phyloP scores from a whole-genome alignment of 2,797 vertebrate species.

The Sebastolobus alascanus region DNA sequence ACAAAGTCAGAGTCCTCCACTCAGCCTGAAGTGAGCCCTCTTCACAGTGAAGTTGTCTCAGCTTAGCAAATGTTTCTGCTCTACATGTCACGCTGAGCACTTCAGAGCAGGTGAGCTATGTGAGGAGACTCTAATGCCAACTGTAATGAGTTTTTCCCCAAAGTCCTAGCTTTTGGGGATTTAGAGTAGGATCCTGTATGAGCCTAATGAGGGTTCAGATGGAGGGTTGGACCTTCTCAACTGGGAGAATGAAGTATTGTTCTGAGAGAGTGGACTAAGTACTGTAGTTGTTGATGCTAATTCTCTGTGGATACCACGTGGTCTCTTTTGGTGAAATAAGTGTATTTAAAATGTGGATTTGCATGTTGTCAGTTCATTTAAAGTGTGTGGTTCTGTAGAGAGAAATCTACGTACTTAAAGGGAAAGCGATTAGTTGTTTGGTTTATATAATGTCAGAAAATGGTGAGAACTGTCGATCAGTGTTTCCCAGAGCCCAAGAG shows the following conservation, averaged over 20 bases:
- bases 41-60: constrained; percentile 28
- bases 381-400: background rate
- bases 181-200: constrained; percentile 23
- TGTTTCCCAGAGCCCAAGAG: no score
- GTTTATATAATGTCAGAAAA: no score
- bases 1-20: constrained; percentile 24
- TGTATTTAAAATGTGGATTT: background rate
- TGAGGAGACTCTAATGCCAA: constrained; percentile 25
- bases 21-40: constrained; percentile 30
- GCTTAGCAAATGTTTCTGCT: constrained; percentile 30
- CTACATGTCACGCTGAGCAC: constrained; percentile 8
- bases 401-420: background rate
- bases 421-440: background rate
- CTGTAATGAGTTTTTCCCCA: constrained; percentile 27
- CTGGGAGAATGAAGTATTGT: constrained; percentile 53
- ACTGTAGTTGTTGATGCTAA: constrained; percentile 4
- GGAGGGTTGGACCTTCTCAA: constrained; percentile 49
- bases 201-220: constrained; percentile 48
- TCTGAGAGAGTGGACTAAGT: constrained; percentile 36
- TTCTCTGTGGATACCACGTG: constrained; percentile 14
- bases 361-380: background rate
- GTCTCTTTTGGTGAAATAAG: constrained; percentile 5
- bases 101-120: constrained; percentile 50
- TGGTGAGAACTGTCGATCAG: no score
- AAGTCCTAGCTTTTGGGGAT: constrained; percentile 23